These are phyloP conservation scores for Chloropsis hardwickii DNA, from an alignment of 2,113 vertebrate species.

Conservation along the genomic window DNA sequence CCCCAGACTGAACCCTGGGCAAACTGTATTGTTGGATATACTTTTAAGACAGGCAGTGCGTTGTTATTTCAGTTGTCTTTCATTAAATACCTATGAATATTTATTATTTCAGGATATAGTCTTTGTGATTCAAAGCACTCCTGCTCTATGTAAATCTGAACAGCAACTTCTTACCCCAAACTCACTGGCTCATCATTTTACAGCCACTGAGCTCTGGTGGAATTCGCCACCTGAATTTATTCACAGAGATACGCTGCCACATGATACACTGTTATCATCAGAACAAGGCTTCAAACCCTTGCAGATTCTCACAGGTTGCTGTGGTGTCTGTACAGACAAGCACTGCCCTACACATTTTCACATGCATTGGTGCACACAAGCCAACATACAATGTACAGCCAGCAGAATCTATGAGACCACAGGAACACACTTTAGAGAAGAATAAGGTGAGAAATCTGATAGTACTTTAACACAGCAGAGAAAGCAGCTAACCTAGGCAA, in stretches of 20 bases:
- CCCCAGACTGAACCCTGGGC: not conserved
- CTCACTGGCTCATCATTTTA: not conserved
- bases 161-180: not conserved
- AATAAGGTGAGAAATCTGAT: not conserved
- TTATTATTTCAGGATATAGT: not conserved
- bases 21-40: not conserved
- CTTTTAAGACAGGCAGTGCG: not conserved
- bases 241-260: accelerated
- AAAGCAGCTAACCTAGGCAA: not conserved
- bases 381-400: accelerated
- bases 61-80: not conserved
- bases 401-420: not conserved
- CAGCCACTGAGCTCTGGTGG: not conserved
- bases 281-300: not conserved
- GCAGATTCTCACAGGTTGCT: not conserved
- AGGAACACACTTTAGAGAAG: not conserved
- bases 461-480: not conserved
- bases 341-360: not conserved
- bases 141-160: not conserved
- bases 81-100: not conserved
- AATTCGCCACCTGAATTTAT: not conserved
- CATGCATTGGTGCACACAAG: accelerated
- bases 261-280: not conserved
- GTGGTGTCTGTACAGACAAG: not conserved
- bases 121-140: not conserved